Percentiles rank a stretch among this genome's conserved stretches.
These are phyloP conservation scores for Phaedon cochleariae DNA, from an alignment of 2,888 invertebrate species.

Conservation along the genomic window DNA sequence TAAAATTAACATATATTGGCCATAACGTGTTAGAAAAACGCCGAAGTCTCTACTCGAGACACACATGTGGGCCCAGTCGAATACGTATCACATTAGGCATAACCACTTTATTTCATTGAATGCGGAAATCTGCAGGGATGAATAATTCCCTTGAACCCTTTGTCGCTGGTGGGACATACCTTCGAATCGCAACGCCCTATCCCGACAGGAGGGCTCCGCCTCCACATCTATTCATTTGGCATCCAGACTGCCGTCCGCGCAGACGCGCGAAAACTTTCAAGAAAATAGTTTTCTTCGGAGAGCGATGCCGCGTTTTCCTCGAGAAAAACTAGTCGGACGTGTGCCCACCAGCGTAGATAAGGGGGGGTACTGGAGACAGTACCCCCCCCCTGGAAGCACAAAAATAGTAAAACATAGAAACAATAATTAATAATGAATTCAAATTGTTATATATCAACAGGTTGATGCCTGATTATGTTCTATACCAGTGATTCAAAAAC, in stretches of 20 bases:
- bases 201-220: slow-evolving; percentile 58
- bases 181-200: slow-evolving; percentile 58
- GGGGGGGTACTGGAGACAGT: no score
- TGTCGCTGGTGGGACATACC: slow-evolving; percentile 60
- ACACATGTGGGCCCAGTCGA: slow-evolving; percentile 55
- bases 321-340: slow-evolving; percentile 9
- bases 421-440: no score
- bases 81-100: slow-evolving; percentile 47
- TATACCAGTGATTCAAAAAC: no score
- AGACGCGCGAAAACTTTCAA: slow-evolving; percentile 51
- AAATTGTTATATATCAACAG: no score
- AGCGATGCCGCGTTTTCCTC: background rate
- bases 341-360: no score
- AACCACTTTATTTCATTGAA: slow-evolving; percentile 56
- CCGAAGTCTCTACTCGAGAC: slow-evolving; percentile 36
- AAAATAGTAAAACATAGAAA: no score
- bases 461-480: no score
- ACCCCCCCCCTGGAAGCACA: no score
- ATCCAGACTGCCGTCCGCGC: slow-evolving; percentile 53
- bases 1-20: slow-evolving; percentile 54
- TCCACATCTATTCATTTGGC: slow-evolving; percentile 59
- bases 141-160: slow-evolving; percentile 60
- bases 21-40: slow-evolving; percentile 43
- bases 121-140: slow-evolving; percentile 61
- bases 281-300: slow-evolving; percentile 36